These are phyloP conservation scores for Archocentrus centrarchus DNA, from an alignment of 2,113 vertebrate species.

Conservation along the genomic window DNA sequence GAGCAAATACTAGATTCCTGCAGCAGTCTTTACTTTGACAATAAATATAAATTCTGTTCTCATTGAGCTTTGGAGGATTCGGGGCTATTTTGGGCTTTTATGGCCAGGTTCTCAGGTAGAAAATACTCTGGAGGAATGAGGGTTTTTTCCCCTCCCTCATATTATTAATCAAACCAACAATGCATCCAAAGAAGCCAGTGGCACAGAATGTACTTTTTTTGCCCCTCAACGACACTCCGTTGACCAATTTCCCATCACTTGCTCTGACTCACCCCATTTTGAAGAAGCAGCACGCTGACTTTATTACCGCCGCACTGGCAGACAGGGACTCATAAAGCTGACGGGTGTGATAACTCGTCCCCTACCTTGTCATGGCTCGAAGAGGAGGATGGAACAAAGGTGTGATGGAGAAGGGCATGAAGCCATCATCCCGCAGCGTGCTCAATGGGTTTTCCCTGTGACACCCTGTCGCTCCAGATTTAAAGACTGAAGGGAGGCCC, in stretches of 20 bases:
- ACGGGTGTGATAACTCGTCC: constrained; percentile 74
- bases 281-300: constrained; percentile 62
- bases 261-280: constrained; percentile 69
- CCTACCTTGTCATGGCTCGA: constrained; percentile 65
- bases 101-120: constrained; percentile 39
- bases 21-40: background rate
- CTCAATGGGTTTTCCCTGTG: constrained; percentile 58
- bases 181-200: constrained; percentile 44
- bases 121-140: constrained; percentile 49
- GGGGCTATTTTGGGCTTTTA: constrained; percentile 53
- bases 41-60: constrained; percentile 39
- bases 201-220: constrained; percentile 39
- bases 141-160: constrained; percentile 9
- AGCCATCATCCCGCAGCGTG: constrained; percentile 60
- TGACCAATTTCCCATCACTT: constrained; percentile 76
- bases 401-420: constrained; percentile 74
- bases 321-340: constrained; percentile 77
- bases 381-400: constrained; percentile 73
- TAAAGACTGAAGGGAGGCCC: constrained; percentile 47
- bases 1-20: constrained; percentile 10
- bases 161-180: constrained; percentile 74
- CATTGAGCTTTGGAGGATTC: constrained; percentile 24
- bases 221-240: constrained; percentile 55
- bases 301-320: constrained; percentile 68
- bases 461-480: constrained; percentile 69